A percentile compares a stretch with the other conserved stretches of the same genome.
phyloP scores from a whole-genome alignment of 2,113 vertebrate genomes.

The Phoenicopterus ruber region DNA sequence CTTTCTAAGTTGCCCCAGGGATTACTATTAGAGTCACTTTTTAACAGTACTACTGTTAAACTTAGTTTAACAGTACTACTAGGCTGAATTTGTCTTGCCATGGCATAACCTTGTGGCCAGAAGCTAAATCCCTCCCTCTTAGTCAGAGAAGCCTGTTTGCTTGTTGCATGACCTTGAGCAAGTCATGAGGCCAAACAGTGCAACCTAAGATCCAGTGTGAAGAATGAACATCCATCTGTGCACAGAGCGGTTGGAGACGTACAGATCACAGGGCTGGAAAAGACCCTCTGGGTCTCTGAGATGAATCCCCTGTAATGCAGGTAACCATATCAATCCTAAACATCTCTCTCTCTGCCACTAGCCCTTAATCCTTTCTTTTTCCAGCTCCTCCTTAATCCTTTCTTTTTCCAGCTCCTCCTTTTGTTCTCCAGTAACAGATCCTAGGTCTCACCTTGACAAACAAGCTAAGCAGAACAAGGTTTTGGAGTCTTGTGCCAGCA shows the following conservation, averaged over 20 bases:
- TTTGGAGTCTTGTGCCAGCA: background rate
- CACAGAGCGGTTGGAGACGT: background rate
- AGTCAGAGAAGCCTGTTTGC: background rate
- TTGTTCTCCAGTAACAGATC: background rate
- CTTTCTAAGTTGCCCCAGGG: background rate
- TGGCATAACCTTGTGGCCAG: background rate
- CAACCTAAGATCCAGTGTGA: background rate
- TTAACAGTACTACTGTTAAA: background rate
- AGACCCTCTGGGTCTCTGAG: background rate
- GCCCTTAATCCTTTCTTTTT: background rate
- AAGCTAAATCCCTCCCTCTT: background rate
- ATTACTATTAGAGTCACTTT: background rate
- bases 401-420: background rate
- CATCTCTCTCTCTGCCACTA: background rate
- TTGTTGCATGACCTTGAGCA: background rate
- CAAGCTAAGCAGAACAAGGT: background rate
- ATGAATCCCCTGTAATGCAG: background rate
- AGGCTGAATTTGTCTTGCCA: background rate
- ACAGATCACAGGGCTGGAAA: background rate
- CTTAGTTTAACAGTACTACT: background rate
- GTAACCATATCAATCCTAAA: background rate
- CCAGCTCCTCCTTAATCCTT: background rate
- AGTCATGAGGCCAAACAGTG: background rate
- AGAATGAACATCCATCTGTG: background rate
- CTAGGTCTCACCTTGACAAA: background rate